Evolutionary conservation across 2,113 vertebrate species (phyloP), one percentile per base, ranked within the genome.

Genomic region (Paralichthys olivaceus): DNA sequence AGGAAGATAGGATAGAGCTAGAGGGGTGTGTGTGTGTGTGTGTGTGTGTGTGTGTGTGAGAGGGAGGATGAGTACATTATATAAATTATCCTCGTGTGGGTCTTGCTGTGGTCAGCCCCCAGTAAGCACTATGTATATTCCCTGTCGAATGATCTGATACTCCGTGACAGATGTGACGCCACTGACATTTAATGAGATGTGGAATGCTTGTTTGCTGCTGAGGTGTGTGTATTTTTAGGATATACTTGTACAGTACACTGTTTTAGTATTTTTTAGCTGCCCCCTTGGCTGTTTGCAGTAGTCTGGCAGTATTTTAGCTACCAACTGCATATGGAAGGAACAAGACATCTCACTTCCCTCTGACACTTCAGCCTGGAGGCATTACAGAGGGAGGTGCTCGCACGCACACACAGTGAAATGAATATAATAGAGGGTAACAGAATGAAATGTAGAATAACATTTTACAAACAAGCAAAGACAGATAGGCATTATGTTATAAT

Each of bases 111-210:
- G 63, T 70, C 68, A 55, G 60, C 20, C 20, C 43, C 54, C 25
- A 49, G 75, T 69, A 70, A 54, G 79, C 45, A 57, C n/a, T 61
- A 54, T 49, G 69, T 79, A 61, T 64, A 65, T 65, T 89, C 66
- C 68, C 61, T 49, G 53, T 72, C 77, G 63, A 81, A 80, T 56
- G 63, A 77, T 72, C 61, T 80, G 64, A 83, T 78, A 82, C 20
- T 17, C 62, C 76, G 83, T 90, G 90, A 90, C 79, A 81, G 90
- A 93, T 94, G 93, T 91, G 89, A 93, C 91, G 94, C 91, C 67
- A 94, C 93, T 85, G 91, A 92, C 92, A 94, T 90, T 91, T 95
- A 94, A 88, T 80, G 93, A 69, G 79, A 66, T 74, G 55, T 66
- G 32, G 63, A 66, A 66, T 47, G 51, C 26, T 45, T 37, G 19